Conservation (phyloP, 2,113 vertebrate genomes). For the Galemys pyrenaicus region DNA sequence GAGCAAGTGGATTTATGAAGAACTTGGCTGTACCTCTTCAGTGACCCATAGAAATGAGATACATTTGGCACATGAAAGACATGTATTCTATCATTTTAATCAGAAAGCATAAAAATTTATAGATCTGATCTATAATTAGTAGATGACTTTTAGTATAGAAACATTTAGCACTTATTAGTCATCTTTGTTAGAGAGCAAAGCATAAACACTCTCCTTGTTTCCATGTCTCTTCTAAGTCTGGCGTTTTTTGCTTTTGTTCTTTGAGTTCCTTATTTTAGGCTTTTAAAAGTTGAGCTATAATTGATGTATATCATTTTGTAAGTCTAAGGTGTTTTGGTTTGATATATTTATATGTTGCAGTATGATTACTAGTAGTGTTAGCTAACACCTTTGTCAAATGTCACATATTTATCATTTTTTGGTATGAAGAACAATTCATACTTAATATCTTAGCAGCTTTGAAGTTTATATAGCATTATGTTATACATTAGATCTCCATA, state of each 20-base stretch:
- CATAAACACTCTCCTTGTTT: not conserved
- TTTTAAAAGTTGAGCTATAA: not conserved
- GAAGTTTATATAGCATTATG: not conserved
- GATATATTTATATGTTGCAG: not conserved
- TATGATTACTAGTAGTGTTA: not conserved
- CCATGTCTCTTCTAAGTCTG: not conserved
- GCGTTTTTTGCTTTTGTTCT: slow-evolving; percentile 50
- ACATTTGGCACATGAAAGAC: slow-evolving; percentile 23
- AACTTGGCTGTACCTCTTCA: slow-evolving; percentile 9
- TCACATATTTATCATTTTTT: slow-evolving; percentile 15
- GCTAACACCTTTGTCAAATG: slow-evolving; percentile 1
- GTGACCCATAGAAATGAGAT: slow-evolving; percentile 7
- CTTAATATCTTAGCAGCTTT: not conserved
- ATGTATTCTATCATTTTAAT: slow-evolving; percentile 44
- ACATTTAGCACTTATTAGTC: slow-evolving; percentile 30
- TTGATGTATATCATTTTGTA: not conserved
- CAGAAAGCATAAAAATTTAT: slow-evolving; percentile 1
- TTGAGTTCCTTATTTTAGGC: not conserved
- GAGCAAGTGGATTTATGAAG: slow-evolving; percentile 25
- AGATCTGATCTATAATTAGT: slow-evolving; percentile 16
- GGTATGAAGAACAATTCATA: not conserved
- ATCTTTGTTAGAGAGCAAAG: slow-evolving; percentile 45
- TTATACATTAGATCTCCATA: not conserved
- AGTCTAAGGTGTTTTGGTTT: not conserved
- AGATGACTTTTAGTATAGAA: not conserved